A percentile compares a stretch with the other conserved stretches of the same genome.
Conservation (phyloP, 2,888 invertebrate genomes). For the Rhagium mordax region DNA sequence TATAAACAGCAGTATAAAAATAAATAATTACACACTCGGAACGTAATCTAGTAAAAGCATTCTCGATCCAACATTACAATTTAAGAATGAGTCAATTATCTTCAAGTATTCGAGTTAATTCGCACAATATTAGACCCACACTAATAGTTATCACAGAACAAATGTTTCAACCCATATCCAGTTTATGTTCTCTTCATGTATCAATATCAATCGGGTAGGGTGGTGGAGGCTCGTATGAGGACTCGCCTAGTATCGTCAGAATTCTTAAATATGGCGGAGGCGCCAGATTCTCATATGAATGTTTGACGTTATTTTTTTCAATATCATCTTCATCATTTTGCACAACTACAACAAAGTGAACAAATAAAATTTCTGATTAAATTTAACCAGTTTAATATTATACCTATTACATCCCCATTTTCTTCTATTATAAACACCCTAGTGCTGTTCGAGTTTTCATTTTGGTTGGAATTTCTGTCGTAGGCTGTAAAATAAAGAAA, state of each 20-base stretch:
- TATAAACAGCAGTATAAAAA: not conserved
- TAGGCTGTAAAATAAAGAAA: not conserved
- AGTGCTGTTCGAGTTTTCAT: not conserved
- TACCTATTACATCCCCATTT: not conserved
- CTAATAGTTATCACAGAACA: not conserved
- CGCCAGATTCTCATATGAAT: slow-evolving; percentile 22
- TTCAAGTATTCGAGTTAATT: not conserved
- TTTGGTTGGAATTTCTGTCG: not conserved
- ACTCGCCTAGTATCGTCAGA: not conserved
- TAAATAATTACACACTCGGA: not conserved
- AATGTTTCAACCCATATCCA: not conserved
- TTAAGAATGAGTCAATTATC: not conserved
- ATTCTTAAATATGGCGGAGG: slow-evolving; percentile 24
- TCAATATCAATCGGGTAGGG: slow-evolving; percentile 18
- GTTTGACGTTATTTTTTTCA: slow-evolving; percentile 16
- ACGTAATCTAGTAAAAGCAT: not conserved
- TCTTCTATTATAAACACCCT: slow-evolving; percentile 13
- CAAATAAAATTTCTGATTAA: not conserved
- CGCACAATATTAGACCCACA: not conserved
- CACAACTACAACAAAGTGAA: not conserved
- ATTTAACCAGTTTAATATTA: no score
- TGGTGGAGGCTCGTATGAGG: slow-evolving; percentile 23
- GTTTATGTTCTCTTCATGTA: not conserved
- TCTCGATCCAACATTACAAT: not conserved
- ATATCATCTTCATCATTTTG: not conserved